Evolutionary conservation across 2,797 vertebrate species (phyloP).

Genomic region (Hypotaenidia philippensis): DNA sequence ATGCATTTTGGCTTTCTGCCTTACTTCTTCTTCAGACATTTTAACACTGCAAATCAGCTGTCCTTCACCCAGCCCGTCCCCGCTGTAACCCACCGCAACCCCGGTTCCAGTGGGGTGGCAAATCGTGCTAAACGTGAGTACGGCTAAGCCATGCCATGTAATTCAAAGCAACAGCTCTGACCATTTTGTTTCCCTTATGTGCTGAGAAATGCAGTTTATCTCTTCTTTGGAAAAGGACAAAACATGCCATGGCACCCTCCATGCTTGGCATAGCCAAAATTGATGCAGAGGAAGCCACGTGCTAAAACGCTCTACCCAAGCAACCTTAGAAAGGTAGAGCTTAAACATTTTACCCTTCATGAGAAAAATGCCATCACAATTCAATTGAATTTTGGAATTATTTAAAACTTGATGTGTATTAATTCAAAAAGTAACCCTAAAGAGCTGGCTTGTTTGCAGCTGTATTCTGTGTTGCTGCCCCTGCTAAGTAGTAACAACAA

Average conservation of each 20-base stretch:
- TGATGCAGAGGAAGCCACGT: background rate
- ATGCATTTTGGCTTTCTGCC: background rate
- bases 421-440: background rate
- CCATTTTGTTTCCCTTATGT: background rate
- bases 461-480: background rate
- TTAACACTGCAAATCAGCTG: background rate
- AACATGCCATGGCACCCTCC: background rate
- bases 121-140: background rate
- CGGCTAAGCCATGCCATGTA: background rate
- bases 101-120: background rate
- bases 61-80: background rate
- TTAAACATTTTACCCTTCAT: background rate
- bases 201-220: background rate
- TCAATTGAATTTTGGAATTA: background rate
- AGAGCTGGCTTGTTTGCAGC: background rate
- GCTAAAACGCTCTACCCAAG: background rate
- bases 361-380: background rate
- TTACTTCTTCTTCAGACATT: background rate
- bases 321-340: background rate
- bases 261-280: background rate
- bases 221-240: background rate
- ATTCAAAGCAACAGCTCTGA: background rate
- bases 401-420: background rate
- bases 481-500: background rate
- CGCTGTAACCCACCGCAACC: background rate